phyloP scores from a whole-genome alignment of 1,140 invertebrate species.

The Tetraneura akinire region DNA sequence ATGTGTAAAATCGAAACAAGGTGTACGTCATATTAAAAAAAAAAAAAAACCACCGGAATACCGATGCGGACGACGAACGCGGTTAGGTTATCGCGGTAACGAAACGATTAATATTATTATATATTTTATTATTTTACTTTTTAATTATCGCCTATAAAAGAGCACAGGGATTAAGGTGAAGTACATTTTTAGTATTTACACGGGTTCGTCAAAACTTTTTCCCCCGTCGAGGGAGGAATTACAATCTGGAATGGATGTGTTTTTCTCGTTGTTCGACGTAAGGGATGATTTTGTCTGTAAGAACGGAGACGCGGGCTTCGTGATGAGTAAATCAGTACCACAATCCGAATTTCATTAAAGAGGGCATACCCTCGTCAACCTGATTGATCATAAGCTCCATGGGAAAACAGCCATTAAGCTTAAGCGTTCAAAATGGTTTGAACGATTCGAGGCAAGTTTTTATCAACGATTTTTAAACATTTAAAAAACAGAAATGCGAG shows the following conservation, averaged over 20 bases:
- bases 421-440: not conserved
- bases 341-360: conserved; percentile 29
- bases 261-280: not conserved
- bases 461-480: conserved; percentile 13
- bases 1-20: too few relatives aligned
- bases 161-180: not conserved
- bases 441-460: not conserved
- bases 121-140: too few relatives aligned
- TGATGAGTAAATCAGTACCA: not conserved
- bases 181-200: not conserved
- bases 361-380: not conserved
- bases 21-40: too few relatives aligned
- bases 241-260: not conserved
- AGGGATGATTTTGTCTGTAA: not conserved
- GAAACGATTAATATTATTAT: too few relatives aligned
- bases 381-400: conserved; percentile 27
- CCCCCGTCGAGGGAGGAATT: not conserved
- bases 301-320: not conserved
- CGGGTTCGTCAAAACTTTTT: not conserved
- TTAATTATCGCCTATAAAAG: too few relatives aligned
- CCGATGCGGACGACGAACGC: not conserved
- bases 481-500: not conserved
- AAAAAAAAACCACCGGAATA: not conserved
- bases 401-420: conserved; percentile 7
- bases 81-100: too few relatives aligned